Percentiles rank a stretch among this genome's conserved stretches.
phyloP scores from a whole-genome alignment of 2,888 invertebrate genomes.

The Eupithecia abbreviata region DNA sequence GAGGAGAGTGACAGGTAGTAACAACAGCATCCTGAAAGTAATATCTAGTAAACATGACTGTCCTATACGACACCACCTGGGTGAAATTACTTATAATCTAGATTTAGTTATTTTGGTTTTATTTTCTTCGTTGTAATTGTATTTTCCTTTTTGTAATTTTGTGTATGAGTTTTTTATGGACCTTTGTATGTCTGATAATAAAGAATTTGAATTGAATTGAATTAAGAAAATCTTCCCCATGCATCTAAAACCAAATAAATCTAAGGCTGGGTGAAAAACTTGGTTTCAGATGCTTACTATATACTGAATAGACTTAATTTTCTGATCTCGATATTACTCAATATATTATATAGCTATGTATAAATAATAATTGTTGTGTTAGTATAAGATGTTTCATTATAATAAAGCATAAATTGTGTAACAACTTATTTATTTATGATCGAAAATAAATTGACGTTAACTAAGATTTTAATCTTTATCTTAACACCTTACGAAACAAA shows the following conservation, averaged over 20 bases:
- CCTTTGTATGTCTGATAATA: no score
- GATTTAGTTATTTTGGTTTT: no score
- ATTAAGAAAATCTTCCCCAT: neutral
- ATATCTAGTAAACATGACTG: no score
- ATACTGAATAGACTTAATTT: neutral
- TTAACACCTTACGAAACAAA: slow-evolving; percentile 26
- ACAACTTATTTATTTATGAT: slow-evolving; percentile 49
- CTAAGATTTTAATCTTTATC: slow-evolving; percentile 24
- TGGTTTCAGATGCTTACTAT: slow-evolving; percentile 49
- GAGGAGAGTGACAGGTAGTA: no score
- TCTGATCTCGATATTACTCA: slow-evolving; percentile 46
- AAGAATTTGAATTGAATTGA: no score
- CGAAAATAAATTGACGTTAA: slow-evolving; percentile 37
- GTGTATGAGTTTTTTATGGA: no score
- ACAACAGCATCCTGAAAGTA: no score
- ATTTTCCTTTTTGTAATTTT: no score
- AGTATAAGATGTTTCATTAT: slow-evolving; percentile 53
- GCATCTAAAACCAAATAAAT: slow-evolving; percentile 48
- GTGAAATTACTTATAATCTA: no score
- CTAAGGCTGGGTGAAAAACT: slow-evolving; percentile 54
- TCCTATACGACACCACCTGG: no score
- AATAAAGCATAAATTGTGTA: slow-evolving; percentile 53
- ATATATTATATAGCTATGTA: slow-evolving; percentile 43
- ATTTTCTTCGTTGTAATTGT: no score
- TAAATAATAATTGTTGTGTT: slow-evolving; percentile 35